Evolutionary conservation across 2,888 invertebrate species (phyloP), one percentile per base, ranked within the genome.

Genomic region (Ormyrus rosae): DNA sequence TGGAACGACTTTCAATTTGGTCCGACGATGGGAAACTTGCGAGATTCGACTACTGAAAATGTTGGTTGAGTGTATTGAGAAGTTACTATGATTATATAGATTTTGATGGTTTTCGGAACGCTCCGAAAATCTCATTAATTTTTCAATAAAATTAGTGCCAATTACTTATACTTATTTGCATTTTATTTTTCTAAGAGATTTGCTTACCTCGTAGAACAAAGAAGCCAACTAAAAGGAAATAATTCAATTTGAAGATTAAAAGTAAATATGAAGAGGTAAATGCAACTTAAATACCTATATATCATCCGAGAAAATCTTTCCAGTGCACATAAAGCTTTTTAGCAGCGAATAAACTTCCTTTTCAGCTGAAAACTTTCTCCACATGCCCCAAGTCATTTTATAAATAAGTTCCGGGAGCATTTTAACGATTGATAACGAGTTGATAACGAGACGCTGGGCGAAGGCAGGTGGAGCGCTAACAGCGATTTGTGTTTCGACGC

Each of bases 401-500:
- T 19, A 19, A 19, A 19, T 19, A 19, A 19, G 19, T 19, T 19
- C 19, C 19, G 19, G 19, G 19, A 19, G 19, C 19, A 8, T 46
- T 46, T 58, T 64, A 48, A 65, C 56, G 63, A 65, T 76, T 68
- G 58, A 69, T 56, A 64, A 76, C 67, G 55, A 69, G 61, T 10
- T 60, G 10, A 75, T 51, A 67, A 55, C 3, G 11, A 46, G 56
- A 11, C 45, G 46, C 10, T 7, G 11, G 53, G 7, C 10, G 58
- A 50, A 8, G 6, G 34, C 58, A 50, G 13, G 60, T 9, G 45
- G 45, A 53, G 60, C 48, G 60, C 9, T n/a, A 19, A 19, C 19
- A 19, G 19, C 19, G 19, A 69, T 69, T 79, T 73, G 63, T 68
- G 63, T 69, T 69, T 63, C 34, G 72, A 73, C 67, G 61, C 55